phyloP scores from a whole-genome alignment of 2,888 invertebrate genomes.

The Melinopterus prodromus region DNA sequence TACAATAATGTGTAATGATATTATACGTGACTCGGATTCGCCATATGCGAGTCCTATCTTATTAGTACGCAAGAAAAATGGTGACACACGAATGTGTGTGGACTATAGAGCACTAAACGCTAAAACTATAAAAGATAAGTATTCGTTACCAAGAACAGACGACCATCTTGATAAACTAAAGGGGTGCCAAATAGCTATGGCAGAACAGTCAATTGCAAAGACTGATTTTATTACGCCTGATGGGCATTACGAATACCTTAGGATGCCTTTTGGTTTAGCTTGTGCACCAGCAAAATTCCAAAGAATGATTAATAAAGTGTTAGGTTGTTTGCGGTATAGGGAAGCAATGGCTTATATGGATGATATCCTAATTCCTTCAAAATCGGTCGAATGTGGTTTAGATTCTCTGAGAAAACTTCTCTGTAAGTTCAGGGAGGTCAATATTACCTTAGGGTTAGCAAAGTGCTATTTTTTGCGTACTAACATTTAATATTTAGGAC shows the following conservation, averaged over 20 bases:
- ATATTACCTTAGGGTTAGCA: background rate
- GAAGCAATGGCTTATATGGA: background rate
- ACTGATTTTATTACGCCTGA: slow-evolving; percentile 39
- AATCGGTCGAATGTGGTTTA: background rate
- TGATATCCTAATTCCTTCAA: background rate
- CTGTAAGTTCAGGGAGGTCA: background rate
- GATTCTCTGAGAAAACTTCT: background rate
- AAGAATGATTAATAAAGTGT: slow-evolving; percentile 5
- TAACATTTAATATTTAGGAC: slow-evolving; percentile 29
- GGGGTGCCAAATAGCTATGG: slow-evolving; percentile 46
- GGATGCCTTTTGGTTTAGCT: slow-evolving; percentile 7
- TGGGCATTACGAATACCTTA: too few relatives aligned
- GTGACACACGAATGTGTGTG: slow-evolving; percentile 46
- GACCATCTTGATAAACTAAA: slow-evolving; percentile 43
- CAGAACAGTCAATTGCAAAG: slow-evolving; percentile 44
- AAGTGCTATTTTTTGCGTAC: background rate
- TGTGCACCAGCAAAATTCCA: background rate
- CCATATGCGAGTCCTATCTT: slow-evolving; percentile 42
- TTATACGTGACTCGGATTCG: slow-evolving; percentile 48
- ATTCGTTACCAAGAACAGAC: slow-evolving; percentile 45
- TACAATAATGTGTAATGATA: slow-evolving; percentile 40
- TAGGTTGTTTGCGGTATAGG: background rate
- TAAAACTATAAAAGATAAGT: slow-evolving; percentile 49
- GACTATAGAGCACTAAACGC: slow-evolving; percentile 51
- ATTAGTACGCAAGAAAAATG: slow-evolving; percentile 44